A percentile compares a stretch with the other conserved stretches of the same genome.
Evolutionary conservation across 2,888 invertebrate species (phyloP).

Genomic region (Watsonalla binaria): DNA sequence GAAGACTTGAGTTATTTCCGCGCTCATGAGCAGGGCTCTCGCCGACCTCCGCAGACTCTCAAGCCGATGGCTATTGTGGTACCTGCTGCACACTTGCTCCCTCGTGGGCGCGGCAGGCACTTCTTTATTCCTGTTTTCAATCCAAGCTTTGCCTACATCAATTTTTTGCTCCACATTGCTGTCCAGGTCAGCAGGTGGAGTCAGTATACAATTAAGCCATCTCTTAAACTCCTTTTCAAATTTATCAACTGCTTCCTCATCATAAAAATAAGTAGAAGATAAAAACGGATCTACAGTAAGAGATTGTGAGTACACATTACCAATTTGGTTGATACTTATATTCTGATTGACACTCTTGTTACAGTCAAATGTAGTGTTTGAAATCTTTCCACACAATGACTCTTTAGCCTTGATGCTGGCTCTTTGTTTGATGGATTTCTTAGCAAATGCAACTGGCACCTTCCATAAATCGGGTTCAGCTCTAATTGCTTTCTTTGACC

Average conservation of each 20-base stretch:
- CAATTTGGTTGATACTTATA: constrained; percentile 53
- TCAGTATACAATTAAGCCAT: constrained; percentile 88
- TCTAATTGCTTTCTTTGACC: constrained; percentile 62
- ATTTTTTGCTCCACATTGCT: constrained; percentile 80
- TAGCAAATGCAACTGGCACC: constrained; percentile 43
- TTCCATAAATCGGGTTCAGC: constrained; percentile 63
- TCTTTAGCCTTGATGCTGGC: constrained; percentile 33
- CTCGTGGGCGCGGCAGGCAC: constrained; percentile 83
- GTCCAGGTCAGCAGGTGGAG: constrained; percentile 85
- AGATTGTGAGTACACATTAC: constrained; percentile 68
- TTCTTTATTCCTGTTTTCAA: constrained; percentile 83
- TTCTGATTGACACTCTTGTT: constrained; percentile 69
- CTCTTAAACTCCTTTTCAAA: constrained; percentile 86
- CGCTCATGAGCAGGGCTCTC: constrained; percentile 79
- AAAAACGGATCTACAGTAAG: constrained; percentile 83
- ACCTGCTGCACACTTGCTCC: constrained; percentile 83
- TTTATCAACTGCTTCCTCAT: constrained; percentile 82
- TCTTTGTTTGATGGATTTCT: constrained; percentile 44
- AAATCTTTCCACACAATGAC: constrained; percentile 29
- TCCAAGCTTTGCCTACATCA: constrained; percentile 86
- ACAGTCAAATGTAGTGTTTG: constrained; percentile 41
- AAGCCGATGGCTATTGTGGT: constrained; percentile 82
- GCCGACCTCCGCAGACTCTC: constrained; percentile 83
- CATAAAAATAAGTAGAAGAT: constrained; percentile 82
- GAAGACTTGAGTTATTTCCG: constrained; percentile 81